Evolutionary conservation across 2,797 vertebrate species (phyloP).

Genomic region (Betta splendens): DNA sequence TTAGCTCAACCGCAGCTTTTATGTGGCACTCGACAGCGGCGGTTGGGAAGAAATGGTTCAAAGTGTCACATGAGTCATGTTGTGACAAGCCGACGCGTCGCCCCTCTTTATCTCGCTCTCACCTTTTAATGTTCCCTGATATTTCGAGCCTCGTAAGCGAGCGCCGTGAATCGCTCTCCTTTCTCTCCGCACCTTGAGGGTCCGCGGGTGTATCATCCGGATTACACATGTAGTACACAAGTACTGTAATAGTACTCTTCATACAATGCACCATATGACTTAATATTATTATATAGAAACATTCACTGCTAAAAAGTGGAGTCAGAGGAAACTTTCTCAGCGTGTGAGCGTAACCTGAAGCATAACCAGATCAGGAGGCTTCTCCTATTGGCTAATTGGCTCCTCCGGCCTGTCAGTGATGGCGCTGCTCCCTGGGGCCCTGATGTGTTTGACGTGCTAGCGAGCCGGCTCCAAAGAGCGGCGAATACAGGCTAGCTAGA

Average conservation of each 20-base stretch:
- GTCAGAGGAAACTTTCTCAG: slow-evolving; percentile 37
- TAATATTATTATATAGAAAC: no score
- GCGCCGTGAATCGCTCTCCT: slow-evolving; percentile 17
- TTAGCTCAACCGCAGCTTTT: slow-evolving; percentile 26
- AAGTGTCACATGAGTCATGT: slow-evolving; percentile 17
- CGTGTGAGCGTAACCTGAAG: slow-evolving; percentile 39
- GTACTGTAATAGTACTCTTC: no score
- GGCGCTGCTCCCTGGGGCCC: slow-evolving; percentile 44
- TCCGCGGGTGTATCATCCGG: slow-evolving; percentile 34
- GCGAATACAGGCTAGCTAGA: slow-evolving; percentile 45
- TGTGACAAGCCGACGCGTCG: slow-evolving; percentile 15
- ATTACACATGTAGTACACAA: neutral
- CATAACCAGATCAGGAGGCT: slow-evolving; percentile 52
- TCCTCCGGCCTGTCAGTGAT: slow-evolving; percentile 54
- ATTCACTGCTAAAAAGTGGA: no score
- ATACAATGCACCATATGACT: no score
- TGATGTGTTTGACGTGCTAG: slow-evolving; percentile 48
- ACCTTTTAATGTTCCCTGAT: slow-evolving; percentile 32
- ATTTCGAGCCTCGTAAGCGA: slow-evolving; percentile 8
- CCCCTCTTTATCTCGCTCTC: slow-evolving; percentile 31
- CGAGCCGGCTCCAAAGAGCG: slow-evolving; percentile 45
- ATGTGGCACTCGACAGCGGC: slow-evolving; percentile 39
- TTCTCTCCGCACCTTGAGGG: slow-evolving; percentile 29
- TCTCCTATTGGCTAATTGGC: slow-evolving; percentile 65
- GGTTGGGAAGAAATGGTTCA: slow-evolving; percentile 21